A percentile compares a stretch with the other conserved stretches of the same genome.
These are phyloP conservation scores for Pectinophora gossypiella DNA, from an alignment of 1,140 invertebrate genomes.

Conservation along the genomic window DNA sequence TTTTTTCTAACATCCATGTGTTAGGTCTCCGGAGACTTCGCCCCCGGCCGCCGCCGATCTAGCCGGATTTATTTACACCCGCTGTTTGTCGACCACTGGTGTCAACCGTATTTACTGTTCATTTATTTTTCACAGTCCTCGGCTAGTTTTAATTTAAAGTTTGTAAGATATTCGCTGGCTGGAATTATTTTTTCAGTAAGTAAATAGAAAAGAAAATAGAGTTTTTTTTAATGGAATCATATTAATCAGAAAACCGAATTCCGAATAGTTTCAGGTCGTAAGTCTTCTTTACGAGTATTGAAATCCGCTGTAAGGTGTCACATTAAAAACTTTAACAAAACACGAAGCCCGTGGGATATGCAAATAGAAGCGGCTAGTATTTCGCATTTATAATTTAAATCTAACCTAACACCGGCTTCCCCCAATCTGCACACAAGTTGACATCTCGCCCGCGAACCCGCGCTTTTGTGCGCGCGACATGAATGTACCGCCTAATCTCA, in stretches of 20 bases:
- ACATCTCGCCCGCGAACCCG: conserved; percentile 51
- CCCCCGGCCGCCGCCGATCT: conserved; percentile 34
- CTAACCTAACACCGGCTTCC: conserved; percentile 61
- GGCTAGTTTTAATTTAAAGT: conserved; percentile 12
- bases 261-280: no score
- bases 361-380: conserved; percentile 59
- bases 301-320: conserved; percentile 4
- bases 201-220: no score
- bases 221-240: no score
- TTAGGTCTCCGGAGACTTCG: conserved; percentile 35
- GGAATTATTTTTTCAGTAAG: background rate
- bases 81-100: conserved; percentile 4
- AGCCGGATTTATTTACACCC: conserved; percentile 47
- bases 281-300: no score
- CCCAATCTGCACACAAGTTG: conserved; percentile 61
- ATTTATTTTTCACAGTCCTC: conserved; percentile 42
- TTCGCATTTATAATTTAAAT: conserved; percentile 70
- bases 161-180: background rate
- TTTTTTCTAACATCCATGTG: background rate
- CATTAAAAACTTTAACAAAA: conserved; percentile 6
- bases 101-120: conserved; percentile 50
- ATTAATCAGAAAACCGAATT: no score
- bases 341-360: conserved; percentile 59
- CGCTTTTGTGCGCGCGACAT: conserved; percentile 62
- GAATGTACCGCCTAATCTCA: conserved; percentile 65